A percentile compares a stretch with the other conserved stretches of the same genome.
These are phyloP conservation scores for Gymnodraco acuticeps DNA, from an alignment of 2,797 vertebrate species.

Conservation along the genomic window DNA sequence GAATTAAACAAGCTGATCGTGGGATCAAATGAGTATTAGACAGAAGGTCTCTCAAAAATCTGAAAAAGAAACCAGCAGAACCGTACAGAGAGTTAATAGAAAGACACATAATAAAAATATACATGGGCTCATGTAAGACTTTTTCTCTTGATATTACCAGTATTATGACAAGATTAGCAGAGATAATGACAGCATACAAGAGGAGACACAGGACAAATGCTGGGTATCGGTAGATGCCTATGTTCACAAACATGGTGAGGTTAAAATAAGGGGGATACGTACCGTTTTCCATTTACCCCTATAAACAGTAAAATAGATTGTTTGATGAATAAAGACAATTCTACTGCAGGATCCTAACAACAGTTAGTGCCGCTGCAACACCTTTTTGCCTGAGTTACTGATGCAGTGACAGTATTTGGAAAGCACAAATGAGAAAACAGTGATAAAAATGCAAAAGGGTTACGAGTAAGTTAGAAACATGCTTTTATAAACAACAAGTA, in stretches of 20 bases:
- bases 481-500: neutral
- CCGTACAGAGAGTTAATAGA: constrained; percentile 74
- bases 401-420: neutral
- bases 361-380: neutral
- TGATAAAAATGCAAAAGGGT: neutral
- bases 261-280: constrained; percentile 52
- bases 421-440: neutral
- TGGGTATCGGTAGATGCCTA: constrained; percentile 53
- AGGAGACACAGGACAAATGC: constrained; percentile 57
- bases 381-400: neutral
- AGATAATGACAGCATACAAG: constrained; percentile 52
- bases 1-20: constrained; percentile 57
- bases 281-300: constrained; percentile 58
- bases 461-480: neutral
- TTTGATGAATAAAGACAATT: neutral
- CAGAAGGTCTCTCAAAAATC: constrained; percentile 66
- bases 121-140: constrained; percentile 71
- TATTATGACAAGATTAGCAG: constrained; percentile 64
- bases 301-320: neutral
- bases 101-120: constrained; percentile 66
- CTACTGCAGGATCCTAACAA: neutral
- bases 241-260: constrained; percentile 64
- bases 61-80: constrained; percentile 64
- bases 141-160: constrained; percentile 55
- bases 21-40: constrained; percentile 63